A percentile compares a stretch with the other conserved stretches of the same genome.
These are phyloP conservation scores for Cynopterus sphinx DNA, from an alignment of 2,797 vertebrate species.

Conservation along the genomic window DNA sequence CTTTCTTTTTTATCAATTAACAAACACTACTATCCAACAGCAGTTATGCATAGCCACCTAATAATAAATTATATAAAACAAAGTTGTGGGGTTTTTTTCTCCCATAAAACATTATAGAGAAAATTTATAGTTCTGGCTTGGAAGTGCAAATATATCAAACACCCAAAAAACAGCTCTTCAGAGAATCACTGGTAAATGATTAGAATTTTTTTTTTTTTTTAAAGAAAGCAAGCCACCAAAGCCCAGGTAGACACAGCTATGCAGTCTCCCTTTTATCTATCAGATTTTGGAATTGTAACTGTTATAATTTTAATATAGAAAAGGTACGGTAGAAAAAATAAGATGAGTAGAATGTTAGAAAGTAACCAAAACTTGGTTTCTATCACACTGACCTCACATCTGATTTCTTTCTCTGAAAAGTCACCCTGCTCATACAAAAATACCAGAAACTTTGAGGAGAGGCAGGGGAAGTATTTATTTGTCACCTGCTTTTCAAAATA, in stretches of 20 bases:
- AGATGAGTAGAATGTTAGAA: neutral
- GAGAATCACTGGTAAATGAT: neutral
- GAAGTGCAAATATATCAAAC: neutral
- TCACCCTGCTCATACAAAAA: neutral
- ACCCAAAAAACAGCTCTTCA: neutral
- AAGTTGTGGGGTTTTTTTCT: neutral
- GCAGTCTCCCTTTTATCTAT: neutral
- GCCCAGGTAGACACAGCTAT: neutral
- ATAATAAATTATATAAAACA: neutral
- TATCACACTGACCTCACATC: neutral
- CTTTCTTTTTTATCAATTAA: conserved; percentile 25
- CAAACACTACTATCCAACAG: neutral
- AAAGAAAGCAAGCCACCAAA: neutral
- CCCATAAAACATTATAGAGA: neutral
- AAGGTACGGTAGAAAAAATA: neutral
- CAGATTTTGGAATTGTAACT: neutral
- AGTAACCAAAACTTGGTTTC: neutral
- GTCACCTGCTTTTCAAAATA: conserved; percentile 4
- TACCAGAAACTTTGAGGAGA: neutral
- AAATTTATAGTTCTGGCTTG: neutral
- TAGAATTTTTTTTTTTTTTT: neutral
- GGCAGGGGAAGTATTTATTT: neutral
- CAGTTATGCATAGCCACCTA: neutral
- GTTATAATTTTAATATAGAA: conserved; percentile 2
- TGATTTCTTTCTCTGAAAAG: neutral